These are phyloP conservation scores for Oncorhynchus tshawytscha DNA, from an alignment of 2,113 vertebrate species.

Conservation along the genomic window DNA sequence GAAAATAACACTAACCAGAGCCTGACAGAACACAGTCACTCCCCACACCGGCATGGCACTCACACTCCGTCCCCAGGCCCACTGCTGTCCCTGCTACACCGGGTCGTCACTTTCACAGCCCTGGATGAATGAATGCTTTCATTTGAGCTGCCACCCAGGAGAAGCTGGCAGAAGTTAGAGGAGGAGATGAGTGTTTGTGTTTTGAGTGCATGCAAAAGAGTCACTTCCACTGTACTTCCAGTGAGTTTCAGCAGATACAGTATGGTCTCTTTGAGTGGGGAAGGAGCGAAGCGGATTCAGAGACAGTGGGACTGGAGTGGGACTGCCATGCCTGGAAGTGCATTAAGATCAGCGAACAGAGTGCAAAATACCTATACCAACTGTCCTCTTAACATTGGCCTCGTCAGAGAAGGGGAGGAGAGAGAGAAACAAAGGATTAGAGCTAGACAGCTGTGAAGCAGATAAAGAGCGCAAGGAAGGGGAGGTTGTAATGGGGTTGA, in stretches of 20 bases:
- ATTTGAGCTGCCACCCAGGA: conserved; percentile 57
- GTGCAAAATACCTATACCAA: conserved; percentile 80
- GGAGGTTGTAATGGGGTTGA: background rate
- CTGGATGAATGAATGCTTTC: conserved; percentile 50
- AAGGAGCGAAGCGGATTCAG: conserved; percentile 50
- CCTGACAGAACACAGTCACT: conserved; percentile 69
- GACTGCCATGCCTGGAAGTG: conserved; percentile 67
- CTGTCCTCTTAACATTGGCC: conserved; percentile 70
- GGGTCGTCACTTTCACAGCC: conserved; percentile 34
- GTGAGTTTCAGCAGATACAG: conserved; percentile 42
- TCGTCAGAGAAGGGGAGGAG: conserved; percentile 51
- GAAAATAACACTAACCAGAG: conserved; percentile 71
- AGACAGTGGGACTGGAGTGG: conserved; percentile 53
- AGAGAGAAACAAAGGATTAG: conserved; percentile 1
- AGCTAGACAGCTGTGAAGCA: conserved; percentile 46
- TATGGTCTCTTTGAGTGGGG: conserved; percentile 28
- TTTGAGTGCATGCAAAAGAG: conserved; percentile 9
- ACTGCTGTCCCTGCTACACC: conserved; percentile 27
- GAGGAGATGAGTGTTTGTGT: conserved; percentile 24
- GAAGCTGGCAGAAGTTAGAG: conserved; percentile 42
- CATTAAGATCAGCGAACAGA: conserved; percentile 75
- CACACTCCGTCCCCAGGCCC: conserved; percentile 55
- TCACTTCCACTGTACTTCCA: conserved; percentile 36
- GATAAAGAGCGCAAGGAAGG: conserved; percentile 30
- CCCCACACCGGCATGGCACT: conserved; percentile 58